Conservation (phyloP, 2,797 vertebrate species). For the Furcifer pardalis region DNA sequence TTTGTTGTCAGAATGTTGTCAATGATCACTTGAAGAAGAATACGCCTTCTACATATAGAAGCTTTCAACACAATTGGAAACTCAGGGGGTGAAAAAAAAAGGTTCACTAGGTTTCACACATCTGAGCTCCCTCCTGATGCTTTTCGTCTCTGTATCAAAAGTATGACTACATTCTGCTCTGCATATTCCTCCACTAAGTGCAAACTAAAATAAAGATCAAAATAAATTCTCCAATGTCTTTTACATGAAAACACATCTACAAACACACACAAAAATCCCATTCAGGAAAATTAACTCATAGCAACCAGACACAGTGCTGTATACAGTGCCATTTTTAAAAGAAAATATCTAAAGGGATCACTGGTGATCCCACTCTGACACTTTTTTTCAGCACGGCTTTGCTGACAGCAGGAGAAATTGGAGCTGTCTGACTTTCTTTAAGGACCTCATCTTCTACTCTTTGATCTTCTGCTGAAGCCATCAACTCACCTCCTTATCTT, state of each 20-base stretch:
- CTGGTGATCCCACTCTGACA: neutral
- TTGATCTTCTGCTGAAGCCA: conserved; percentile 37
- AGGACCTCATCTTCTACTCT: conserved; percentile 30
- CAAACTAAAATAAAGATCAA: neutral
- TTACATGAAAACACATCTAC: neutral
- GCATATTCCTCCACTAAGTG: neutral
- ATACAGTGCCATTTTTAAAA: neutral
- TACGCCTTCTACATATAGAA: no score
- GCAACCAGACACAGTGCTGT: neutral
- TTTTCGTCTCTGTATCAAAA: neutral
- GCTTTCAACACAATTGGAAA: no score
- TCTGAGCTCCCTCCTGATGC: neutral
- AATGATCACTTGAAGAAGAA: no score
- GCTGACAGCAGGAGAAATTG: conserved; percentile 4
- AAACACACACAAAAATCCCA: neutral
- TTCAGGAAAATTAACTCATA: neutral
- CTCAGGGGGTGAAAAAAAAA: neutral
- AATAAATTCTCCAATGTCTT: neutral
- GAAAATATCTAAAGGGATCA: neutral
- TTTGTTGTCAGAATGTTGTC: no score
- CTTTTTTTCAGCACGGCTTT: neutral
- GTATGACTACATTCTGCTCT: neutral
- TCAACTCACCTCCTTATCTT: conserved; percentile 53
- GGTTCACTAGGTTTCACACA: neutral
- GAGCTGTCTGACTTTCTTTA: conserved; percentile 7